These are phyloP conservation scores for Stenichneumon culpator DNA, from an alignment of 2,888 invertebrate genomes.

Conservation along the genomic window DNA sequence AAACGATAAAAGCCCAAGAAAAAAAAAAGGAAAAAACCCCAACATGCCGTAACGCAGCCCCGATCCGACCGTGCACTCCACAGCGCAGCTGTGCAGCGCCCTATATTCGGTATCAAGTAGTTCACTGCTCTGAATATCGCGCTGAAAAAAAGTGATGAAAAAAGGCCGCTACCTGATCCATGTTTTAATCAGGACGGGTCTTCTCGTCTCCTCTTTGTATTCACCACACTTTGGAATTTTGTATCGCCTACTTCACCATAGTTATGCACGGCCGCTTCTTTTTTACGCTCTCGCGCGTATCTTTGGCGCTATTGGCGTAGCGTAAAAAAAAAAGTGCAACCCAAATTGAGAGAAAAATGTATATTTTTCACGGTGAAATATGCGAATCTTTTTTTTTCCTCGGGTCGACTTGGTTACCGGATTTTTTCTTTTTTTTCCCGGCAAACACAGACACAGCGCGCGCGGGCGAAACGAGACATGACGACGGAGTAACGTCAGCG, in stretches of 20 bases:
- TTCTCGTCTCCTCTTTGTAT: neutral
- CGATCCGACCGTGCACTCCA: neutral
- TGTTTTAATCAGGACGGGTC: constrained; percentile 36
- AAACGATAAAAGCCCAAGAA: neutral
- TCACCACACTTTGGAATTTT: neutral
- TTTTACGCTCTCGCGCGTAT: neutral
- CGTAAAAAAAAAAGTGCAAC: neutral
- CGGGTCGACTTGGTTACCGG: neutral
- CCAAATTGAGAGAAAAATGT: neutral
- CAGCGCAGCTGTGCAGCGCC: neutral
- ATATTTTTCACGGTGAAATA: neutral
- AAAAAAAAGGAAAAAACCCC: neutral
- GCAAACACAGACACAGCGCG: neutral
- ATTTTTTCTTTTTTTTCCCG: neutral
- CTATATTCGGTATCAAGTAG: constrained; percentile 40
- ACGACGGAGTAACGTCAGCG: constrained; percentile 33
- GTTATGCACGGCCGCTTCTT: neutral
- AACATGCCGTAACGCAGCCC: neutral
- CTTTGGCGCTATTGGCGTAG: neutral
- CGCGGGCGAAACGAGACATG: neutral
- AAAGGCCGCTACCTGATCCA: neutral
- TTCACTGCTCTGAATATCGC: constrained; percentile 32
- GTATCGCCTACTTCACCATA: neutral
- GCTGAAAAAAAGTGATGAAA: neutral
- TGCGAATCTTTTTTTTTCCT: neutral